A percentile compares a stretch with the other conserved stretches of the same genome.
These are phyloP conservation scores for Oxytorus armatus DNA, from an alignment of 2,888 invertebrate genomes.

Conservation along the genomic window DNA sequence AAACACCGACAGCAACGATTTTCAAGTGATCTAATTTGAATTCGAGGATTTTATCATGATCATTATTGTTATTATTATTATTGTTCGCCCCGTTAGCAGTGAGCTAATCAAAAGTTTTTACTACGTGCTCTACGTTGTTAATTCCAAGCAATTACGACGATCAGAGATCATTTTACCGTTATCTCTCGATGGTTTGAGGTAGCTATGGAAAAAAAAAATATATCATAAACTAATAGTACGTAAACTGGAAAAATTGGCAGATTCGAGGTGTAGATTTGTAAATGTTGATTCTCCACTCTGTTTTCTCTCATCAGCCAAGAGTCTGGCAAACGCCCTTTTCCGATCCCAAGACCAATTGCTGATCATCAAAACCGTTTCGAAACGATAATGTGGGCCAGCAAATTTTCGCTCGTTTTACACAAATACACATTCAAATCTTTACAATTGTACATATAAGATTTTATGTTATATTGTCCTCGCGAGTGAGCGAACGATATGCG, in stretches of 20 bases:
- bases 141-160: too few species aligned
- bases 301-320: neutral
- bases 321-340: constrained; percentile 3
- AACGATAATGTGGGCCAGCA: constrained; percentile 45
- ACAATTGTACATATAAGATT: constrained; percentile 14
- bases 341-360: constrained; percentile 40
- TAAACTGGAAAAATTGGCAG: constrained; percentile 39
- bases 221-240: constrained; percentile 25
- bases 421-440: constrained; percentile 19
- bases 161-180: constrained; percentile 44
- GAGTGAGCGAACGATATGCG: constrained; percentile 20
- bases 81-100: constrained; percentile 16
- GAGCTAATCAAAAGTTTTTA: constrained; percentile 40
- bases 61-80: constrained; percentile 10
- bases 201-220: constrained; percentile 53
- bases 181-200: constrained; percentile 53
- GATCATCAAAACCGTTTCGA: neutral
- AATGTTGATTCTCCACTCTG: constrained; percentile 5
- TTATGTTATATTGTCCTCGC: constrained; percentile 34
- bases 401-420: constrained; percentile 46
- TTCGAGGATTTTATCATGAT: constrained; percentile 35
- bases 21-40: constrained; percentile 41
- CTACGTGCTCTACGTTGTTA: constrained; percentile 32
- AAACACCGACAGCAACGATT: constrained; percentile 20
- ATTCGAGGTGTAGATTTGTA: constrained; percentile 45